Evolutionary conservation across 2,797 vertebrate genomes (phyloP).

Genomic region (Sebastes diaconus): DNA sequence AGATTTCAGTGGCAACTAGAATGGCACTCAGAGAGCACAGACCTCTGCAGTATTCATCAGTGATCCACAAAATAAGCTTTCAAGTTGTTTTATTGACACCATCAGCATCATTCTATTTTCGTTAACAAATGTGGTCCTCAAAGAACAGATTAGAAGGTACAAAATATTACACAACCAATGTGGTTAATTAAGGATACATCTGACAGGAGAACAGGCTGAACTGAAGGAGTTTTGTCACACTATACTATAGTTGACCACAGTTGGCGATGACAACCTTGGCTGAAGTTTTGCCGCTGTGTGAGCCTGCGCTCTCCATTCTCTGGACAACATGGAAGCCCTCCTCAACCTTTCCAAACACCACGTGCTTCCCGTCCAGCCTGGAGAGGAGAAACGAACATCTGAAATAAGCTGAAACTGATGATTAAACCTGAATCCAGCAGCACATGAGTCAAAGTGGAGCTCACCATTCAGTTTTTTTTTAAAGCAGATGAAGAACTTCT

Average conservation of each 20-base stretch:
- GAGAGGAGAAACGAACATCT: neutral
- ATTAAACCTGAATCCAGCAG: neutral
- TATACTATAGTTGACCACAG: constrained; percentile 76
- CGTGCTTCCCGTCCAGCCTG: constrained; percentile 93
- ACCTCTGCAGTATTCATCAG: too few species aligned
- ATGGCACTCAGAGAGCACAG: too few species aligned
- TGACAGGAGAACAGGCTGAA: neutral
- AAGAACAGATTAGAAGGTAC: constrained; percentile 28
- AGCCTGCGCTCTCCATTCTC: constrained; percentile 81
- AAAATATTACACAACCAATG: neutral
- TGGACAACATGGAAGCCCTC: constrained; percentile 83
- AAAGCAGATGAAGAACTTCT: constrained; percentile 92
- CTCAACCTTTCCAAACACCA: constrained; percentile 89
- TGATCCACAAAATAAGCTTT: too few species aligned
- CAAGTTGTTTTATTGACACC: constrained; percentile 33
- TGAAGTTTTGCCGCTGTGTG: constrained; percentile 74
- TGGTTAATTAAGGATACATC: neutral
- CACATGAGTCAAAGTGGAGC: neutral
- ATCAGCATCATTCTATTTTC: constrained; percentile 11
- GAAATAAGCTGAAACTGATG: neutral
- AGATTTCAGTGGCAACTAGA: neutral
- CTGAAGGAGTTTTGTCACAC: neutral
- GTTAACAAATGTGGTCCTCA: constrained; percentile 41
- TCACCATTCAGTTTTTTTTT: constrained; percentile 85
- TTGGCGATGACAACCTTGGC: constrained; percentile 84